Conservation (phyloP, 2,797 vertebrate genomes). For the Hafferia zeledoni region DNA sequence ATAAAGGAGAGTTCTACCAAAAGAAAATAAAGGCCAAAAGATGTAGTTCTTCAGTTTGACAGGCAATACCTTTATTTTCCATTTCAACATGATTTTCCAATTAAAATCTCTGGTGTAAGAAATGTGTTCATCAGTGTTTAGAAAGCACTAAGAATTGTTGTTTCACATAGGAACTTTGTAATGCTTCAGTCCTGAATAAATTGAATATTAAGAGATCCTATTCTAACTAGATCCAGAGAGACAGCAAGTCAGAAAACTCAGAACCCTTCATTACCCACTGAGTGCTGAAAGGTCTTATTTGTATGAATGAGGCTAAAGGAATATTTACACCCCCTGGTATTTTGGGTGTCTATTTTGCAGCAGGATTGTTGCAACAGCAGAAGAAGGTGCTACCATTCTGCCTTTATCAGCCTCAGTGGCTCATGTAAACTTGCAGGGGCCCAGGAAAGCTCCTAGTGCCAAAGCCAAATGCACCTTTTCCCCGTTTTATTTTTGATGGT, state of each 20-base stretch:
- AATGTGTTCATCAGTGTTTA: background rate
- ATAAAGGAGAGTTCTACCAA: background rate
- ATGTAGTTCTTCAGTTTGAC: background rate
- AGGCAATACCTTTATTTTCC: background rate
- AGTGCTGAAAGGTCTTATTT: background rate
- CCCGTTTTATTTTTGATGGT: background rate
- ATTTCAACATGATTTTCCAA: background rate
- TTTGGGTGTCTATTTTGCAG: background rate
- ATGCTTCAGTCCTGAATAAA: background rate
- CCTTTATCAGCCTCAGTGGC: background rate
- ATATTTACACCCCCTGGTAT: background rate
- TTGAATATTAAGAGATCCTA: background rate
- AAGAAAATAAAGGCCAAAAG: background rate
- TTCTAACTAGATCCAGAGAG: background rate
- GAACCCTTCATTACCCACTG: background rate
- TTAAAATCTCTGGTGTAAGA: background rate
- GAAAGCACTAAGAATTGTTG: background rate
- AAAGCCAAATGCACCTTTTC: background rate
- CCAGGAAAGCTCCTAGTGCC: background rate
- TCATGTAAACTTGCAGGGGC: background rate
- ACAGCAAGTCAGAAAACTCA: background rate
- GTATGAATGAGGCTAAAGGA: background rate
- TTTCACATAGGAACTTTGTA: background rate
- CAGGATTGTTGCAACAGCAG: background rate
- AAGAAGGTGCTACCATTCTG: background rate